Conservation (phyloP, 2,113 vertebrate species). For the Globicephala melas region DNA sequence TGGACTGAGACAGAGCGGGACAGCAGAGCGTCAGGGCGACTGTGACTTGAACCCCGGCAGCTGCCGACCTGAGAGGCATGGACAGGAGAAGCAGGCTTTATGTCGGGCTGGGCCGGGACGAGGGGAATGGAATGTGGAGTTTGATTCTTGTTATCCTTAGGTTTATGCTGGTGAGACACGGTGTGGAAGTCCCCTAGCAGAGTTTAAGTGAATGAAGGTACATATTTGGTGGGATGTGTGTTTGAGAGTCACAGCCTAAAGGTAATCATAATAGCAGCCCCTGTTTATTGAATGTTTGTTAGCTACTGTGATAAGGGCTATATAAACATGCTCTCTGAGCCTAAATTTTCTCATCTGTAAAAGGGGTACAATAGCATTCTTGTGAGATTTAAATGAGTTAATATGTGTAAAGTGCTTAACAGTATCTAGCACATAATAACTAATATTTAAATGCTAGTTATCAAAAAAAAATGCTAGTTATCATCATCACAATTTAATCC, state of each 20-base stretch:
- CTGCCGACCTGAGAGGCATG: not conserved
- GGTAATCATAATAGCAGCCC: not conserved
- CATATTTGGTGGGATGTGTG: no score
- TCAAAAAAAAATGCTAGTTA: no score
- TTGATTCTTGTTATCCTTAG: not conserved
- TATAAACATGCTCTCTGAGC: not conserved
- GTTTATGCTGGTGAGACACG: not conserved
- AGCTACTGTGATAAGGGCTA: not conserved
- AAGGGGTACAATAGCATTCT: not conserved
- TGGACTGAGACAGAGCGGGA: not conserved
- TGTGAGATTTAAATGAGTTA: not conserved
- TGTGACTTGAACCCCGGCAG: not conserved
- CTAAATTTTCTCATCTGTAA: not conserved
- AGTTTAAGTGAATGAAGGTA: not conserved
- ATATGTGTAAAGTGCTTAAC: not conserved
- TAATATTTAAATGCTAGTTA: not conserved
- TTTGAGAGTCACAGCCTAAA: not conserved
- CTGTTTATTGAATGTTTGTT: rapidly evolving
- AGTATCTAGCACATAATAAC: not conserved
- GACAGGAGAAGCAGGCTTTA: not conserved
- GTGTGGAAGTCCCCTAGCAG: not conserved
- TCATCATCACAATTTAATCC: not conserved
- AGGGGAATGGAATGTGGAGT: no score
- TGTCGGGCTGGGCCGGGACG: not conserved
- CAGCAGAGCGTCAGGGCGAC: rapidly evolving